A percentile compares a stretch with the other conserved stretches of the same genome.
These are phyloP conservation scores for Hyposoter didymator DNA, from an alignment of 2,888 invertebrate species.

Conservation along the genomic window DNA sequence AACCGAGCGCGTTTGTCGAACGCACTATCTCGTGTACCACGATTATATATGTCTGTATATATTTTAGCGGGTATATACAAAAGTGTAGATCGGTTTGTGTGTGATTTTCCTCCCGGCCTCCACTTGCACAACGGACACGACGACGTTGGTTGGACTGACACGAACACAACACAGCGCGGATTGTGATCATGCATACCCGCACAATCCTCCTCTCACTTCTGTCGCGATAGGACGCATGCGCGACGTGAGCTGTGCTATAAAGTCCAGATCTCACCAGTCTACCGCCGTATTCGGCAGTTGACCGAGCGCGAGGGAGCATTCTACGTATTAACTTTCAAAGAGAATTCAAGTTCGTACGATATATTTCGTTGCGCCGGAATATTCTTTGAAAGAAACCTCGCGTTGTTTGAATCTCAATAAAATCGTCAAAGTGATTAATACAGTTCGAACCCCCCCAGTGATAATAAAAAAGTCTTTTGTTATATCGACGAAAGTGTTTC, in stretches of 20 bases:
- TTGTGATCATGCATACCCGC: not conserved
- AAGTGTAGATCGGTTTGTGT: not conserved
- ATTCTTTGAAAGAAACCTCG: not conserved
- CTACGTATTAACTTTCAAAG: conserved; percentile 7
- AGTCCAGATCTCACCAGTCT: conserved; percentile 48
- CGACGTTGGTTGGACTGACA: not conserved
- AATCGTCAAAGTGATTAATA: not conserved
- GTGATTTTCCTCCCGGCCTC: not conserved
- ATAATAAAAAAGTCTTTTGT: not conserved
- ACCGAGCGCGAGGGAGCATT: conserved; percentile 46
- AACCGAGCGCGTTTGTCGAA: conserved; percentile 39
- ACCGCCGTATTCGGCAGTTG: conserved; percentile 46
- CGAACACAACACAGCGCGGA: conserved; percentile 4
- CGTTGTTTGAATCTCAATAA: not conserved
- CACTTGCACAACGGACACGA: not conserved
- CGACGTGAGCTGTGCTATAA: conserved; percentile 46
- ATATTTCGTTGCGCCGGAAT: not conserved
- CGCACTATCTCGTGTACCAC: not conserved
- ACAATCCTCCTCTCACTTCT: conserved; percentile 9
- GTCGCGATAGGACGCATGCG: conserved; percentile 54
- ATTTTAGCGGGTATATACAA: not conserved
- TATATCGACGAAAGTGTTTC: conserved; percentile 4
- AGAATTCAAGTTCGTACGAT: conserved; percentile 16
- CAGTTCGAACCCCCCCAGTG: not conserved
- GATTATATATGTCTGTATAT: conserved; percentile 12